Evolutionary conservation across 2,113 vertebrate species (phyloP), one percentile per base, ranked within the genome.

Genomic region (Pogonocichla stellata): DNA sequence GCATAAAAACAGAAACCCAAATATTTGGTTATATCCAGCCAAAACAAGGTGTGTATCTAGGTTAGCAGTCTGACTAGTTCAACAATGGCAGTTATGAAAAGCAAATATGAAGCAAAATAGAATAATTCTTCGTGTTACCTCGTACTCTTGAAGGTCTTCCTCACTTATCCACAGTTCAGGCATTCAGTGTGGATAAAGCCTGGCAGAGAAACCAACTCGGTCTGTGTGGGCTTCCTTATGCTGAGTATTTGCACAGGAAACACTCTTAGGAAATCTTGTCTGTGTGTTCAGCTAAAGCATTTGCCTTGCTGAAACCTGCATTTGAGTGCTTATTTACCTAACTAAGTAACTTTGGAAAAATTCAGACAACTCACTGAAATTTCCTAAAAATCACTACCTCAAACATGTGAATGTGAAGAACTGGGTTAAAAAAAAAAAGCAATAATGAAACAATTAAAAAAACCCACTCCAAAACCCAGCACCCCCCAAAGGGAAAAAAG

Each of bases 381-480:
- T 12, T 38, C 29, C 8, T 47, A 22, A 24, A 57, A 67, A 25
- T 36, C 7, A 3, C 17, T 45, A 8, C 13, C 3, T 67, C 8
- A 2, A 42, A 9, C 1, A 2, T 4, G 18, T 38, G 33, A 80
- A 72, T 29, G 19, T 38, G 33, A 80, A 67, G 29, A 80, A 51
- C 6, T 57, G 33, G 7, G 13, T 75, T 25, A 8, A 38, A 48
- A 66, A 23, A 19, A 19, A 3, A 36, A 45, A 23, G 6, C 3
- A 11, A 6, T 26, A 14, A 14, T 1, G 1, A n/a, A 45, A 40
- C 13, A 12, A 28, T 14, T 10, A 0, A 4, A 33, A 23, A 51
- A 34, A 2, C 1, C 4, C 8, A 12, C 1, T 1, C 4, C 13
- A 33, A 80, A 84, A 20, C 26, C 4, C n/a, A 47, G 43, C 14